Evolutionary conservation across 2,888 invertebrate species (phyloP).

Genomic region (Diplolepis rosae): DNA sequence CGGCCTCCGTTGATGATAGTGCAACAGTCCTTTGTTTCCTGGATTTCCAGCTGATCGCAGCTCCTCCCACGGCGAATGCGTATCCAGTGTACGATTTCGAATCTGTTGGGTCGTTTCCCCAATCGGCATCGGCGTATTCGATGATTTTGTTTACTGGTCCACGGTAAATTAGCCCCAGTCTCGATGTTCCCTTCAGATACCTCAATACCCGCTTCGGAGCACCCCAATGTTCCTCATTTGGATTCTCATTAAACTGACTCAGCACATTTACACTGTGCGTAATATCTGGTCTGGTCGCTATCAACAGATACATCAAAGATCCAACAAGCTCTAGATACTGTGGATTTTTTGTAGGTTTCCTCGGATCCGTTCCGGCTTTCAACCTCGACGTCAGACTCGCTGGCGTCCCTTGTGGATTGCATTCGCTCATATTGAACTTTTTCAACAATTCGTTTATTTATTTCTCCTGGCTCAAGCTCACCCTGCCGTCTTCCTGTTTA

Average conservation of each 20-base stretch:
- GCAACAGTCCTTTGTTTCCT: conserved; percentile 34
- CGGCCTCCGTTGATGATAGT: background rate
- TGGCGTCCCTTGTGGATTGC: no score
- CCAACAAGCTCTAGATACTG: no score
- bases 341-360: no score
- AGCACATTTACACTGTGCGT: no score
- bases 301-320: no score
- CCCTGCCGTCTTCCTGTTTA: no score
- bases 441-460: no score
- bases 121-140: conserved; percentile 38
- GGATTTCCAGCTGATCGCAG: conserved; percentile 34
- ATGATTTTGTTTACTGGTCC: conserved; percentile 31
- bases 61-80: conserved; percentile 31
- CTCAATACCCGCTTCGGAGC: conserved; percentile 36
- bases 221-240: conserved; percentile 30
- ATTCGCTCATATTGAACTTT: no score
- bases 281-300: no score
- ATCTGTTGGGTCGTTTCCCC: conserved; percentile 21
- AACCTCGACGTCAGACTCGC: no score
- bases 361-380: no score
- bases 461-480: no score
- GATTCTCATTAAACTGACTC: conserved; percentile 37
- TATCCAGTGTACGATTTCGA: conserved; percentile 32
- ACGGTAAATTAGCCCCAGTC: conserved; percentile 33
- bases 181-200: conserved; percentile 35